A percentile compares a stretch with the other conserved stretches of the same genome.
phyloP scores from a whole-genome alignment of 2,797 vertebrate species.

The Pangasius krempfi region DNA sequence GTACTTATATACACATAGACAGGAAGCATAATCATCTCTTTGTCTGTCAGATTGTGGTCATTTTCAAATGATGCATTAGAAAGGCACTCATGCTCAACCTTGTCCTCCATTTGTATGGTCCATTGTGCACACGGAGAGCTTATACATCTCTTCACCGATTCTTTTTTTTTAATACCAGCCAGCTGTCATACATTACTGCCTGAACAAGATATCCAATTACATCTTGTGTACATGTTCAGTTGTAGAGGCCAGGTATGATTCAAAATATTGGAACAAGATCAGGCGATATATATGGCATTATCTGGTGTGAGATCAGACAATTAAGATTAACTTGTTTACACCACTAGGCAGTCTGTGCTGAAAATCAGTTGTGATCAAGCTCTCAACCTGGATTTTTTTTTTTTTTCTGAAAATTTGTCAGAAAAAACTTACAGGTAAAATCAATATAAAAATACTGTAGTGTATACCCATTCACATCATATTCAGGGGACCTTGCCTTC shows the following conservation, averaged over 20 bases:
- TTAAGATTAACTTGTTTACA: background rate
- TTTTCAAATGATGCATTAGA: background rate
- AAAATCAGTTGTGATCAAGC: background rate
- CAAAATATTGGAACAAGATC: background rate
- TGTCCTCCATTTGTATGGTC: background rate
- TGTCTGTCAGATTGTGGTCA: background rate
- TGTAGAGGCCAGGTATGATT: background rate
- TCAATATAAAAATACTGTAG: background rate
- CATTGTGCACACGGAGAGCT: background rate
- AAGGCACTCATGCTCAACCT: background rate
- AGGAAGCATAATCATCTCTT: background rate
- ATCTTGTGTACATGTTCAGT: background rate
- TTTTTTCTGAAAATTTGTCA: background rate
- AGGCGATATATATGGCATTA: background rate
- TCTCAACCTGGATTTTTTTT: background rate
- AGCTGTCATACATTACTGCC: background rate
- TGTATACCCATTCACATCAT: background rate
- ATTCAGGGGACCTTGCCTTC: background rate
- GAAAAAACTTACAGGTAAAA: background rate
- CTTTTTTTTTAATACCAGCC: background rate
- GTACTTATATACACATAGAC: background rate
- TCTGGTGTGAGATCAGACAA: background rate
- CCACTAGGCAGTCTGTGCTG: background rate
- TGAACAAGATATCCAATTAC: background rate
- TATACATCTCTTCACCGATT: background rate